Conservation (phyloP, 53 echinoderm and acorn worm species). For the Temnopleurus reevesii region DNA sequence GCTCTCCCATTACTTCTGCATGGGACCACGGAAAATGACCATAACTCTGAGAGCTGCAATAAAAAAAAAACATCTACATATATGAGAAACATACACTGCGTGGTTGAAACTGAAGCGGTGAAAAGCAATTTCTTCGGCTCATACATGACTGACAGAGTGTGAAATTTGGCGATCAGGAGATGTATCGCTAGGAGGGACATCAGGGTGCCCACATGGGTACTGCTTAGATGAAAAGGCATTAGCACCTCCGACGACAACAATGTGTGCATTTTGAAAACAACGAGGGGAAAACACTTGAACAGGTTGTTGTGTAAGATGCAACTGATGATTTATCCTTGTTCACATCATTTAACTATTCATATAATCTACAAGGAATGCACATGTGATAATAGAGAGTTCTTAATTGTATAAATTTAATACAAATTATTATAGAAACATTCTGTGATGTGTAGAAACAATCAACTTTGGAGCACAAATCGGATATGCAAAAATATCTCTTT, state of each 20-base stretch:
- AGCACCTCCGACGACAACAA: neutral
- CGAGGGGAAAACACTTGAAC: neutral
- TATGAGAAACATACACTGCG: neutral
- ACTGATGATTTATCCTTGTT: too few relatives aligned
- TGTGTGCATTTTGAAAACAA: neutral
- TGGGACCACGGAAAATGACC: conserved; percentile 27
- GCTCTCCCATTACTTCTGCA: conserved; percentile 20
- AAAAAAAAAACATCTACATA: neutral
- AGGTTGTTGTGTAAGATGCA: neutral
- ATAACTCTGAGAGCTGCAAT: neutral
- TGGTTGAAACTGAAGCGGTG: conserved; percentile 12
- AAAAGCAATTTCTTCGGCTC: conserved; percentile 42
- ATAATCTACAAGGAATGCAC: too few relatives aligned
- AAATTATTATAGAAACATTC: too few relatives aligned
- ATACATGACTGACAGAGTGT: conserved; percentile 36
- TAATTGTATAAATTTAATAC: too few relatives aligned
- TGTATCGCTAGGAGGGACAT: neutral
- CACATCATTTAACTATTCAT: too few relatives aligned
- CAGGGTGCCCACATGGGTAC: conserved; percentile 3
- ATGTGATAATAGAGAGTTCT: too few relatives aligned
- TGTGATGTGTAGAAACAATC: too few relatives aligned
- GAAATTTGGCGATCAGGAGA: conserved; percentile 24
- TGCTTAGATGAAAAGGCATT: neutral
- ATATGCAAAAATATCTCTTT: too few relatives aligned
- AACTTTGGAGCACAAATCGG: too few relatives aligned